phyloP scores from a whole-genome alignment of 30 jellyfish, hydroid and myxozoan genomes.

The Rhopilema esculentum region DNA sequence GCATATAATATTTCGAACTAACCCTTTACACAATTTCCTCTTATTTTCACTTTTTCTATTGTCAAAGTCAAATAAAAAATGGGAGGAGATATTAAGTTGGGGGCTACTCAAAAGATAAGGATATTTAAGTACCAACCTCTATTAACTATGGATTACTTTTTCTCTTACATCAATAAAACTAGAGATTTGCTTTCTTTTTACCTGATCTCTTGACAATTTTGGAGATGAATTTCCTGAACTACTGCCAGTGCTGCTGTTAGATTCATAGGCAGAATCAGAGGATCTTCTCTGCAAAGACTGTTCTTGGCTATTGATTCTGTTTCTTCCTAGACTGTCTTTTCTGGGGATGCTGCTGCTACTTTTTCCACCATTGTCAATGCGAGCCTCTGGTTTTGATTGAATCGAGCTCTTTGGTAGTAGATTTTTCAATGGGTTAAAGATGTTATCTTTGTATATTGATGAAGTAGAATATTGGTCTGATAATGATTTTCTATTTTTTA shows the following conservation, averaged over 20 bases:
- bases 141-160: too few species aligned
- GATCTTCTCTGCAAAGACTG: constrained; percentile 1
- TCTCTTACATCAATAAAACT: too few species aligned
- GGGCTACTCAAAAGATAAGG: too few species aligned
- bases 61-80: too few species aligned
- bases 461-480: background rate
- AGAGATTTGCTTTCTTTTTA: too few species aligned
- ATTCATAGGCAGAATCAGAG: constrained; percentile 66
- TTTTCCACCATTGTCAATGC: too few species aligned
- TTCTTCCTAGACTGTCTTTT: constrained; percentile 17
- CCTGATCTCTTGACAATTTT: constrained; percentile 34
- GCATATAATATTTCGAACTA: background rate
- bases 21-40: too few species aligned
- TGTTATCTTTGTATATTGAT: background rate
- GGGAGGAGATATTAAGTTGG: too few species aligned
- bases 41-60: too few species aligned
- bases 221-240: constrained; percentile 60
- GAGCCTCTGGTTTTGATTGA: background rate
- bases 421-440: background rate
- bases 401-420: background rate
- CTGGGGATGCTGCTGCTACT: background rate
- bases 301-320: background rate
- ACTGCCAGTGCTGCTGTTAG: constrained; percentile 60
- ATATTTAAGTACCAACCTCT: too few species aligned
- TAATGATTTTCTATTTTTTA: background rate